Evolutionary conservation across 2,888 invertebrate species (phyloP).

Genomic region (Maniola hyperantus): DNA sequence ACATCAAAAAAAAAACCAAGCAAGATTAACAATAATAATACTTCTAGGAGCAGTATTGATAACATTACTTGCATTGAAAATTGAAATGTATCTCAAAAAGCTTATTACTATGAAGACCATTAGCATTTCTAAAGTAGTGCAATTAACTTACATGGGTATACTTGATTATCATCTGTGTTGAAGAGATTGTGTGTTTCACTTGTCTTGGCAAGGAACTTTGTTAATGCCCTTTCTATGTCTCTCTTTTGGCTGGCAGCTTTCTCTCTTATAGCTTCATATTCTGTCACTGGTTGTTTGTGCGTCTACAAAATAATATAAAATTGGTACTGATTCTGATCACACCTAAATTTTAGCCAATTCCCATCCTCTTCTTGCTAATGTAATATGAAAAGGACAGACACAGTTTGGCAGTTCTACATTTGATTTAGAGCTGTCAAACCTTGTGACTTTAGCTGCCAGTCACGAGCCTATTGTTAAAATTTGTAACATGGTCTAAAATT

Average conservation of each 20-base stretch:
- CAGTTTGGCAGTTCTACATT: too few relatives aligned
- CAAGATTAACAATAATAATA: background rate
- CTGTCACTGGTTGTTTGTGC: constrained; percentile 97
- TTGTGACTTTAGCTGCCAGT: too few relatives aligned
- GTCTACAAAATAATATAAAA: constrained; percentile 86
- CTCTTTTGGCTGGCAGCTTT: constrained; percentile 96
- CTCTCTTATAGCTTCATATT: constrained; percentile 97
- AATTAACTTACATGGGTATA: constrained; percentile 90
- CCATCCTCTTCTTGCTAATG: too few relatives aligned
- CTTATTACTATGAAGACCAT: background rate
- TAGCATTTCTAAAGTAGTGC: background rate
- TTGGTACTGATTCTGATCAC: too few relatives aligned
- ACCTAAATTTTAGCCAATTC: too few relatives aligned
- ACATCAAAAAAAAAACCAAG: background rate
- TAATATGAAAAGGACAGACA: too few relatives aligned
- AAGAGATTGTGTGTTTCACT: constrained; percentile 95
- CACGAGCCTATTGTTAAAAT: too few relatives aligned
- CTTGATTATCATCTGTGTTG: constrained; percentile 93
- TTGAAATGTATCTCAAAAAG: too few relatives aligned
- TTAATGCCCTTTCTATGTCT: constrained; percentile 95
- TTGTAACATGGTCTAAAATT: too few relatives aligned
- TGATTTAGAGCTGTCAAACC: too few relatives aligned
- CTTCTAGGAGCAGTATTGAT: too few relatives aligned
- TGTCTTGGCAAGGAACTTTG: constrained; percentile 96
- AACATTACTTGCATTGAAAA: too few relatives aligned